Evolutionary conservation across 2,888 invertebrate species (phyloP).

Genomic region (Harpagoxenus sublaevis): DNA sequence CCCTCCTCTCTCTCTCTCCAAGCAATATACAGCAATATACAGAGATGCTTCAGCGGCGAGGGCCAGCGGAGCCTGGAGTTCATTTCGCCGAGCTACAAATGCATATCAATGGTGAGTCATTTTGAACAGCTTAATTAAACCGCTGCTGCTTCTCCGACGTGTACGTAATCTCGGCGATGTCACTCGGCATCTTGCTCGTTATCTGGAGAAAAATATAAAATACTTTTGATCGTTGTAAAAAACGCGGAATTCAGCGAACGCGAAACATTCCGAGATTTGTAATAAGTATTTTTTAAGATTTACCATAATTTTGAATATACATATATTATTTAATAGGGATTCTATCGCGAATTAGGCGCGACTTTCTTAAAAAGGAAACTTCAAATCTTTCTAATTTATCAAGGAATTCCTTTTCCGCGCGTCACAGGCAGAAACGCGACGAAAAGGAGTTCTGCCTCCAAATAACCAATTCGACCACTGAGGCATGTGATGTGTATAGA

Average conservation of each 20-base stretch:
- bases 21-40: slow-evolving; percentile 98
- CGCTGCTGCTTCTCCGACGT: not conserved
- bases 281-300: not conserved
- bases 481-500: too few relatives aligned
- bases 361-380: not conserved
- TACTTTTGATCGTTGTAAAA: not conserved
- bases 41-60: slow-evolving; percentile 97
- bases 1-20: too few relatives aligned
- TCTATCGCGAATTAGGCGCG: not conserved
- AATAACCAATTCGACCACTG: too few relatives aligned
- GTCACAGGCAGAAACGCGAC: slow-evolving; percentile 3
- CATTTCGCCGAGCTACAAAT: slow-evolving; percentile 96
- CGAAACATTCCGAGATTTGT: not conserved
- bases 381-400: slow-evolving; percentile 1
- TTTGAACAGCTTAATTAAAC: slow-evolving; percentile 37
- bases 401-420: slow-evolving; percentile 3
- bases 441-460: too few relatives aligned
- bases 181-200: slow-evolving; percentile 15
- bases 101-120: slow-evolving; percentile 93
- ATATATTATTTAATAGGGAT: not conserved
- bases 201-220: not conserved
- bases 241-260: not conserved
- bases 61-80: slow-evolving; percentile 96
- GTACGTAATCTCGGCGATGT: slow-evolving; percentile 11
- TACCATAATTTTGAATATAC: not conserved